Conservation (phyloP, 2,888 invertebrate species). For the Patella ulyssiponensis region DNA sequence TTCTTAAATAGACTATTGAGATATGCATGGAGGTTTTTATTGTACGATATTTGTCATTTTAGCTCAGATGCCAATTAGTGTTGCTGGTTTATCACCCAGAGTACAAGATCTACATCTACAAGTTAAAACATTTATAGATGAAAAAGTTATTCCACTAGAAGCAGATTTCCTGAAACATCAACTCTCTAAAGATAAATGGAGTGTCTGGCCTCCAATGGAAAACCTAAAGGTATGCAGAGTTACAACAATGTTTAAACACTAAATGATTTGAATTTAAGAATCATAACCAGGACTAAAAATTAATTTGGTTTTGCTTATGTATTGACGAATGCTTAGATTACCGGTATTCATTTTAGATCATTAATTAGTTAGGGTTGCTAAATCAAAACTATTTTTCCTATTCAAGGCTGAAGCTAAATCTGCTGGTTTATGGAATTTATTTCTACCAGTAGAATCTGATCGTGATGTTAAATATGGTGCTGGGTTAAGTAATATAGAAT, state of each 20-base stretch:
- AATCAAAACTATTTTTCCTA: not conserved
- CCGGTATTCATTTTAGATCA: no score
- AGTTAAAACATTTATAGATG: slow-evolving; percentile 71
- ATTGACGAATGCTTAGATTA: no score
- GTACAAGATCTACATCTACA: slow-evolving; percentile 66
- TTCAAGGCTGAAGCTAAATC: slow-evolving; percentile 68
- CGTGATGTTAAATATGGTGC: slow-evolving; percentile 63
- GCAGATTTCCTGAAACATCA: slow-evolving; percentile 58
- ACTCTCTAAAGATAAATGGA: slow-evolving; percentile 42
- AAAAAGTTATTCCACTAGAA: slow-evolving; percentile 72
- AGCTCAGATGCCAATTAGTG: slow-evolving; percentile 68
- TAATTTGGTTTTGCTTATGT: no score
- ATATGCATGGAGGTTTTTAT: no score
- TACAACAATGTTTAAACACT: no score
- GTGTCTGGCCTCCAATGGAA: slow-evolving; percentile 7
- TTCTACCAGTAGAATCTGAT: slow-evolving; percentile 72
- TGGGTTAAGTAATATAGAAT: slow-evolving; percentile 73
- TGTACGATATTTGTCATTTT: slow-evolving; percentile 7
- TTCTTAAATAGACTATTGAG: no score
- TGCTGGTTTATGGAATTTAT: slow-evolving; percentile 73
- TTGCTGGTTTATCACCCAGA: slow-evolving; percentile 66
- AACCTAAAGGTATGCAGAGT: slow-evolving; percentile 2
- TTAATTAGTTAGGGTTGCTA: no score
- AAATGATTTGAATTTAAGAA: no score
- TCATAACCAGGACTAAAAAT: no score